Evolutionary conservation across 2,888 invertebrate species (phyloP).

Genomic region (Pristionchus mayeri): DNA sequence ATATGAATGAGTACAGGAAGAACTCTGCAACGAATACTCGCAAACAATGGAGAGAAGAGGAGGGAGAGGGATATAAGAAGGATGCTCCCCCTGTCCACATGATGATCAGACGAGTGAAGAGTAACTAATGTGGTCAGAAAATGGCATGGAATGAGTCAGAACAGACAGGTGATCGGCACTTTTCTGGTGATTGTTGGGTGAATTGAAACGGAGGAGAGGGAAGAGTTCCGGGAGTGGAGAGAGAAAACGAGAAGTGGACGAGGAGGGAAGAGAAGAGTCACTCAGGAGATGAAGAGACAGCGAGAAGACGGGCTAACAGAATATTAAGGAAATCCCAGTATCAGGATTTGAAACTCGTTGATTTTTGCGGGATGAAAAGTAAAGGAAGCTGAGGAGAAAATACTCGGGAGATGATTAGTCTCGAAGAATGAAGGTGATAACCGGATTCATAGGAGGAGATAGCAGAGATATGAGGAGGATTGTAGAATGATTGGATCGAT

Average conservation of each 20-base stretch:
- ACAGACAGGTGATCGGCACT: neutral
- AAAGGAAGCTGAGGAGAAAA: neutral
- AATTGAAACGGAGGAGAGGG: slow-evolving; percentile 2
- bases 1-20: slow-evolving; percentile 12
- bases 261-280: no score
- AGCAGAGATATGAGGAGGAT: slow-evolving; percentile 7
- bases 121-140: neutral
- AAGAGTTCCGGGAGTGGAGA: neutral
- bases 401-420: neutral
- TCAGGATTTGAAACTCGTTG: neutral
- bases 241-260: no score
- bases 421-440: slow-evolving; percentile 17
- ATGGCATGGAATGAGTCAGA: slow-evolving; percentile 35
- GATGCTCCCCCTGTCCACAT: no score
- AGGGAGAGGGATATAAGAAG: no score
- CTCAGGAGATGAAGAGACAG: neutral
- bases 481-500: neutral
- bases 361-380: neutral
- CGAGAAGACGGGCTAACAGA: neutral
- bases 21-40: neutral
- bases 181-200: slow-evolving; percentile 2
- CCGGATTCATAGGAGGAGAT: slow-evolving; percentile 33
- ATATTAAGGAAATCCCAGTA: neutral
- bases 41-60: neutral
- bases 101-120: no score